Evolutionary conservation across 2,888 invertebrate genomes (phyloP).

Genomic region (Erannis defoliaria): DNA sequence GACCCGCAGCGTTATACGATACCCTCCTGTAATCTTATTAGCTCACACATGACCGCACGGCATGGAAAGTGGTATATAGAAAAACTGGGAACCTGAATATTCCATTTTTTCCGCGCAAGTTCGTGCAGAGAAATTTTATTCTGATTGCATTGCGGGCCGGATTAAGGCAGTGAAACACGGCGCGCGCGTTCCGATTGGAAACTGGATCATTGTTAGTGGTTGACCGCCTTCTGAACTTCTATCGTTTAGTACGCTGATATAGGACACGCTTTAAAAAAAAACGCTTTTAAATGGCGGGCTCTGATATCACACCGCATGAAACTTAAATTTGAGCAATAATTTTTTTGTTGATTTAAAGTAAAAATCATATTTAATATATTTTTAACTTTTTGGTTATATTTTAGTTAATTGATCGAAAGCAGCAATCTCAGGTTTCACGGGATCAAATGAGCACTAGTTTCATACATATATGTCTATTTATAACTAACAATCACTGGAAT

Average conservation of each 20-base stretch:
- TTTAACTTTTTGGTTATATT: too few relatives aligned
- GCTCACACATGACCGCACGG: conserved; percentile 35
- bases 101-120: conserved; percentile 19
- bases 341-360: too few relatives aligned
- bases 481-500: too few relatives aligned
- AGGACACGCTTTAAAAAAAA: neutral
- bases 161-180: conserved; percentile 24
- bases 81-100: conserved; percentile 19
- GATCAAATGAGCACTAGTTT: too few relatives aligned
- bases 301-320: neutral
- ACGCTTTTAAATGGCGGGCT: neutral
- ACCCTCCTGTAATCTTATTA: conserved; percentile 35
- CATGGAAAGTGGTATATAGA: conserved; percentile 43
- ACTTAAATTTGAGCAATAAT: too few relatives aligned
- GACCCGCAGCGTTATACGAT: neutral
- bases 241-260: conserved; percentile 12
- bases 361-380: too few relatives aligned
- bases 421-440: too few relatives aligned
- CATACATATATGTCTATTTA: too few relatives aligned
- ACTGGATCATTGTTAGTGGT: conserved; percentile 20
- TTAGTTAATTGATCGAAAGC: too few relatives aligned
- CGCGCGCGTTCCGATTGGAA: conserved; percentile 18
- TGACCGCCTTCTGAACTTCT: conserved; percentile 18
- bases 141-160: conserved; percentile 35
- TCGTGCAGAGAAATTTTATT: conserved; percentile 25